Percentiles rank a stretch among this genome's conserved stretches.
These are phyloP conservation scores for Odocoileus virginianus DNA, from an alignment of 2,113 vertebrate genomes.

Conservation along the genomic window DNA sequence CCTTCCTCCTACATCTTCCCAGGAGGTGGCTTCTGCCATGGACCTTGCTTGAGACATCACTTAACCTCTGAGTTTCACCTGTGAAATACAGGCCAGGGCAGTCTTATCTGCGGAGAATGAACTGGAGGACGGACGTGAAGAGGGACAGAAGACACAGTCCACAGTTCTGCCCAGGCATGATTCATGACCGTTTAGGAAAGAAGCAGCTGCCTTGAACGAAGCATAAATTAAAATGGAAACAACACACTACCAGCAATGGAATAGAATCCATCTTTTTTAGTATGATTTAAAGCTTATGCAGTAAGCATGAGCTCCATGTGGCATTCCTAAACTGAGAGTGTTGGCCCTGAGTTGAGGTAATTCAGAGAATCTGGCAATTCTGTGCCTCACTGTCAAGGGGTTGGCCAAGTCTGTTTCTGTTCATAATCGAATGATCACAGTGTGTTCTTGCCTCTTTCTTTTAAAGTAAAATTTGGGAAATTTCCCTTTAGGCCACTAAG, in stretches of 20 bases:
- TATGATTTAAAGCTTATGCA: not conserved
- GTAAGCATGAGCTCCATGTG: not conserved
- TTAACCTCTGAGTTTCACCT: not conserved
- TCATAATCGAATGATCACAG: not conserved
- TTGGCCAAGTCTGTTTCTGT: not conserved
- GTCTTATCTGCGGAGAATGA: not conserved
- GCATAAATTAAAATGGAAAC: not conserved
- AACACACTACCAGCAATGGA: not conserved
- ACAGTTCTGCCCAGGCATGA: not conserved
- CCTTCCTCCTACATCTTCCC: too few relatives aligned
- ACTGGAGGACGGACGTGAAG: not conserved
- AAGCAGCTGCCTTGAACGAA: not conserved
- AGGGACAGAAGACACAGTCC: not conserved
- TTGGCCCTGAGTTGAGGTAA: not conserved
- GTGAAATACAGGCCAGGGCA: not conserved
- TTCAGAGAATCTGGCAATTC: not conserved
- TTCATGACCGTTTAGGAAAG: not conserved
- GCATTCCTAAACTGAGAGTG: not conserved
- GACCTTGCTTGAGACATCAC: not conserved
- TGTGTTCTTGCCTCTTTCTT: not conserved
- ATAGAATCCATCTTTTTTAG: not conserved
- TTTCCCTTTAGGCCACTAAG: not conserved
- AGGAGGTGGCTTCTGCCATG: not conserved
- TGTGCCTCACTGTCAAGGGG: not conserved
- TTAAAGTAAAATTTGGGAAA: slow-evolving; percentile 22